Conservation (phyloP, 2,888 invertebrate species). For the Eristalinus sepulchralis region DNA sequence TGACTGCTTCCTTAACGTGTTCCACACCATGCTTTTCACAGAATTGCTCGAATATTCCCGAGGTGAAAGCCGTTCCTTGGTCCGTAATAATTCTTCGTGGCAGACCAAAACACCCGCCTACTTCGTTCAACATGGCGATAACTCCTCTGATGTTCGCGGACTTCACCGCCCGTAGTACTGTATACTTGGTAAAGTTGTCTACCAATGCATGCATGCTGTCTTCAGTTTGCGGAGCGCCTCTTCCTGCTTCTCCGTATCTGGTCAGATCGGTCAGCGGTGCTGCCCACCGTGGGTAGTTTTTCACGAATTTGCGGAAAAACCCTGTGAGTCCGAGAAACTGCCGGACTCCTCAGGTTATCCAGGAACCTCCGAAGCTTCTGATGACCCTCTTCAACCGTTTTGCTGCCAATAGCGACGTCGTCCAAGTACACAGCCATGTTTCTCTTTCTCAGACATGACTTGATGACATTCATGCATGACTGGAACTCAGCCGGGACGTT, state of each 20-base stretch:
- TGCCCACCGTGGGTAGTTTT: not conserved
- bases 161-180: too few relatives aligned
- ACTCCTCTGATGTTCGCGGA: too few relatives aligned
- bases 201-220: not conserved
- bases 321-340: not conserved
- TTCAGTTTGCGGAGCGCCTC: not conserved
- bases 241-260: not conserved
- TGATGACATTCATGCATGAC: not conserved
- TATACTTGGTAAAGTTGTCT: too few relatives aligned
- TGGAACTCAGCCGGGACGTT: constrained; percentile 24
- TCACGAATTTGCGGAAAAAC: not conserved
- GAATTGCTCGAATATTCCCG: too few relatives aligned
- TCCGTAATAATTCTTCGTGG: too few relatives aligned
- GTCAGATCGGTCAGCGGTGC: not conserved
- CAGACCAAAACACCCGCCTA: too few relatives aligned
- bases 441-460: not conserved
- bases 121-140: too few relatives aligned
- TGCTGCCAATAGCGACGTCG: not conserved
- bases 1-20: too few relatives aligned
- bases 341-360: not conserved
- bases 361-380: not conserved
- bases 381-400: not conserved
- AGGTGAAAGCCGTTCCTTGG: too few relatives aligned
- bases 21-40: too few relatives aligned
- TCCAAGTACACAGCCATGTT: not conserved